Percentiles rank a stretch among this genome's conserved stretches.
Conservation (phyloP, 1,140 invertebrate genomes). For the Brachionus rubens region DNA sequence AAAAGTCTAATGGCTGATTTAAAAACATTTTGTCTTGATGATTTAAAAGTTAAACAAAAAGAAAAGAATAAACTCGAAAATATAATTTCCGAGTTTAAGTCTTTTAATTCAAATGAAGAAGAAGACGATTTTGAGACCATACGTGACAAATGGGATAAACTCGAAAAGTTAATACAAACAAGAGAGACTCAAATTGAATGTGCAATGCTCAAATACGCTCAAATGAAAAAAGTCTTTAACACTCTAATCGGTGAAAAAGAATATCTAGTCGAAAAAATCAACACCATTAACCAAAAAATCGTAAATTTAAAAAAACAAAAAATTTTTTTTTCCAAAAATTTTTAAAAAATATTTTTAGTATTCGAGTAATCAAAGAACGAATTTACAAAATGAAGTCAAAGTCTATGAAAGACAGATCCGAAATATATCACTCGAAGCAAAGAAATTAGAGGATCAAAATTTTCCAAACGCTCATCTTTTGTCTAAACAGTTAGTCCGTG, state of each 20-base stretch:
- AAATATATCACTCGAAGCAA: neutral
- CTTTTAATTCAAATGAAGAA: too few species aligned
- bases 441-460: neutral
- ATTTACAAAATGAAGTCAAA: neutral
- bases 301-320: neutral
- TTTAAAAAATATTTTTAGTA: neutral
- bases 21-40: neutral
- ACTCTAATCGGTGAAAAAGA: neutral
- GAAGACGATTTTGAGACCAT: neutral
- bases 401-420: conserved; percentile 25
- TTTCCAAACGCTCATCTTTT: conserved; percentile 23
- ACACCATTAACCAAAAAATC: neutral
- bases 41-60: neutral
- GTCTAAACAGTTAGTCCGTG: neutral
- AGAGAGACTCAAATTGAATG: neutral
- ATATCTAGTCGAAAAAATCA: neutral
- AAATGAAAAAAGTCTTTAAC: neutral
- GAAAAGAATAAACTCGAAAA: neutral
- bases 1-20: conserved; percentile 15
- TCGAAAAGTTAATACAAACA: neutral
- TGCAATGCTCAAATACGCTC: neutral
- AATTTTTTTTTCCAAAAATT: neutral
- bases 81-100: neutral
- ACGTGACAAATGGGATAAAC: neutral
- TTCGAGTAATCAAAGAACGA: neutral